These are phyloP conservation scores for Drosophila anomelani DNA, from an alignment of 2,888 invertebrate species.

Conservation along the genomic window DNA sequence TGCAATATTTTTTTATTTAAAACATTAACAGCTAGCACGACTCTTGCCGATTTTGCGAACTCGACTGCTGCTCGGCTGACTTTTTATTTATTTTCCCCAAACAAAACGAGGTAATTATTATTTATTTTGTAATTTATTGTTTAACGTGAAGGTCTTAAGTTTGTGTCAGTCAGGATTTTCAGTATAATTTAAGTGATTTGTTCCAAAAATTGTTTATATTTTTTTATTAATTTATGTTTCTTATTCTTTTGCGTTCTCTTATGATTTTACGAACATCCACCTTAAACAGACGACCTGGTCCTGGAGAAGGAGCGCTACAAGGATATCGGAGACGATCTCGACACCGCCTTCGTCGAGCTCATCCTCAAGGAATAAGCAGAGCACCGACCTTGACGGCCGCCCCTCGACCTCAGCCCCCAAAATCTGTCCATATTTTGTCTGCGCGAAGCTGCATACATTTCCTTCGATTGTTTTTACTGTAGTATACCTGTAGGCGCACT, in stretches of 20 bases:
- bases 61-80: slow-evolving; percentile 15
- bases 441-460: slow-evolving; percentile 44
- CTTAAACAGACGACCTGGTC: slow-evolving; percentile 92
- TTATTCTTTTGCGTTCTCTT: slow-evolving; percentile 48
- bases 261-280: slow-evolving; percentile 50
- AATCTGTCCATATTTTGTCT: slow-evolving; percentile 47
- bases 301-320: slow-evolving; percentile 99
- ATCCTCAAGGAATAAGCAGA: slow-evolving; percentile 89
- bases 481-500: slow-evolving; percentile 63
- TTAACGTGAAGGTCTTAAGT: slow-evolving; percentile 26
- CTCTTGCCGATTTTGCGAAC: slow-evolving; percentile 43
- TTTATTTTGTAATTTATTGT: slow-evolving; percentile 25
- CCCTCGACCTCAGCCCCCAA: slow-evolving; percentile 51
- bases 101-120: slow-evolving; percentile 43
- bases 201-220: slow-evolving; percentile 25
- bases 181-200: slow-evolving; percentile 46
- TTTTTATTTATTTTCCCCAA: slow-evolving; percentile 35
- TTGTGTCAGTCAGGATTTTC: slow-evolving; percentile 26
- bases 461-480: slow-evolving; percentile 52
- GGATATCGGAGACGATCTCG: slow-evolving; percentile 99
- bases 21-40: slow-evolving; percentile 63
- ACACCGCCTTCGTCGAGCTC: slow-evolving; percentile 98
- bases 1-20: slow-evolving; percentile 48
- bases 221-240: slow-evolving; percentile 58
- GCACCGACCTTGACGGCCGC: slow-evolving; percentile 35